phyloP scores from a whole-genome alignment of 2,113 vertebrate genomes.

The Tamias sibiricus region DNA sequence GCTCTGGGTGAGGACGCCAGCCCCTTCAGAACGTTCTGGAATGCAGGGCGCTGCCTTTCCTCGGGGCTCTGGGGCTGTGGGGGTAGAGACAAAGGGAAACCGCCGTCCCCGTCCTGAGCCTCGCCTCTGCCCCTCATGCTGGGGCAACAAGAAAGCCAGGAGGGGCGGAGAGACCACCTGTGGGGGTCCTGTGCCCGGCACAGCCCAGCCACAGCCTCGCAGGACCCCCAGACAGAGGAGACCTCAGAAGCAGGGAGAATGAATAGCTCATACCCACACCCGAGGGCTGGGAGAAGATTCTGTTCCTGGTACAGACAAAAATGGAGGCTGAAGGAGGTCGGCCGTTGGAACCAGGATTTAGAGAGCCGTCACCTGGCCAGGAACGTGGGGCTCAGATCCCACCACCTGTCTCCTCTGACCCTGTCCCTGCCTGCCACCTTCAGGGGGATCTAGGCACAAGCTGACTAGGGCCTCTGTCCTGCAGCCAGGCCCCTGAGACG shows the following conservation, averaged over 20 bases:
- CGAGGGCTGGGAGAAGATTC: too few species aligned
- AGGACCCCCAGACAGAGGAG: background rate
- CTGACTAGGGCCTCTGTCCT: too few species aligned
- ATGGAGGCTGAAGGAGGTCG: rapidly evolving
- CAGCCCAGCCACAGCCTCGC: rapidly evolving
- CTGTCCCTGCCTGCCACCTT: rapidly evolving
- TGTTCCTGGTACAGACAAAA: background rate
- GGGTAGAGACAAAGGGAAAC: background rate
- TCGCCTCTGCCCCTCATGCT: rapidly evolving
- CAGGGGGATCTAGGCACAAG: rapidly evolving
- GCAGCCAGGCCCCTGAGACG: rapidly evolving
- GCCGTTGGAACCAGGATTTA: too few species aligned
- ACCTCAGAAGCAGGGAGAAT: rapidly evolving
- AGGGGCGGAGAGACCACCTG: rapidly evolving
- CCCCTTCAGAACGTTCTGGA: background rate
- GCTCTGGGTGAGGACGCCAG: background rate
- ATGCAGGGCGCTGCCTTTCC: background rate
- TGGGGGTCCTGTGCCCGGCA: rapidly evolving
- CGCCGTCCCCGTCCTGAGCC: background rate
- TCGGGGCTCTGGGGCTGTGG: rapidly evolving
- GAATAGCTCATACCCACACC: rapidly evolving
- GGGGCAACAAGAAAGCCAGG: too few species aligned
- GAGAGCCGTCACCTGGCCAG: too few species aligned
- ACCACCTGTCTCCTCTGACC: rapidly evolving
- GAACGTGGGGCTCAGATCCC: rapidly evolving